Conservation (phyloP, 1,140 invertebrate genomes). For the Ericerus pela region DNA sequence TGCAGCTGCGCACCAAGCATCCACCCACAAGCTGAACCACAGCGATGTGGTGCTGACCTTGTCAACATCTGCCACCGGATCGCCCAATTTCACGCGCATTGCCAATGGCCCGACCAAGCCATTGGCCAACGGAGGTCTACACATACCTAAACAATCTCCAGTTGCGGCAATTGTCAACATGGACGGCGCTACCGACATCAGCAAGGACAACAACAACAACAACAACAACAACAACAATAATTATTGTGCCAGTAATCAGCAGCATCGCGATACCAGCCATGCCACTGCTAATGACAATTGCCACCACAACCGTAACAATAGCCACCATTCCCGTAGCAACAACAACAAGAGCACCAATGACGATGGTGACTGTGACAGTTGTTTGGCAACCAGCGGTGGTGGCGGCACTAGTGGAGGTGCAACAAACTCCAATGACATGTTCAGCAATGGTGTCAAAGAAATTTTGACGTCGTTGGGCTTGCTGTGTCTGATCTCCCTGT, state of each 20-base stretch:
- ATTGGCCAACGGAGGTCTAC: constrained; percentile 28
- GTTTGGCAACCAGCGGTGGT: too few species aligned
- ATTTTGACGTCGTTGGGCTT: constrained; percentile 70
- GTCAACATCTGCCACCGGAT: neutral
- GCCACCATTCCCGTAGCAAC: neutral
- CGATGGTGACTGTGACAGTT: too few species aligned
- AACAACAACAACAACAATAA: neutral
- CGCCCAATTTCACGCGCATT: constrained; percentile 9
- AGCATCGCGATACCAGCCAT: neutral
- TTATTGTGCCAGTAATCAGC: too few species aligned
- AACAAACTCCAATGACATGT: constrained; percentile 22
- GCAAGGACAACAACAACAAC: neutral
- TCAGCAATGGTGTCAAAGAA: constrained; percentile 45
- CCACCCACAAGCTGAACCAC: neutral
- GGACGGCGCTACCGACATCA: neutral
- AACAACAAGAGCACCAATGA: neutral
- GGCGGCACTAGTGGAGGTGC: constrained; percentile 29
- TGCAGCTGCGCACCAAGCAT: neutral
- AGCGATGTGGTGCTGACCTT: neutral
- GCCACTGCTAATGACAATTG: neutral
- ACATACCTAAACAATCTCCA: constrained; percentile 19
- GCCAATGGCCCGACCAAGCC: constrained; percentile 6
- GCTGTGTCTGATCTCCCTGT: constrained; percentile 65
- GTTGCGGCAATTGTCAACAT: neutral
- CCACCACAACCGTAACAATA: neutral